phyloP scores from a whole-genome alignment of 2,113 vertebrate species.

The Balaeniceps rex region DNA sequence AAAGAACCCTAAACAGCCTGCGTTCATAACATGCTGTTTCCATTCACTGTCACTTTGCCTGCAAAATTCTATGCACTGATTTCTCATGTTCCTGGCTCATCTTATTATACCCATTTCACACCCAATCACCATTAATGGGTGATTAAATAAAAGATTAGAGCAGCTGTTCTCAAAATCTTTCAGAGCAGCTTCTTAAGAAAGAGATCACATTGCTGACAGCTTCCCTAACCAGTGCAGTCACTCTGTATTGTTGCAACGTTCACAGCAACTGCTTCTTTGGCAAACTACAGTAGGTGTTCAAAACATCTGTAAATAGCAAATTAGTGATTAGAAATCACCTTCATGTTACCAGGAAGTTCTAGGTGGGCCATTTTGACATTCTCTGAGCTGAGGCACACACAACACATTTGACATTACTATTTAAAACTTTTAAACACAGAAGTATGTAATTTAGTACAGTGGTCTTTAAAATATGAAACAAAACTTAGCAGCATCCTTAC shows the following conservation, averaged over 20 bases:
- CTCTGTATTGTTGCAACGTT: not conserved
- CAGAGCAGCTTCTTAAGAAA: slow-evolving; percentile 12
- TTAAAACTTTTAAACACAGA: not conserved
- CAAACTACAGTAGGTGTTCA: not conserved
- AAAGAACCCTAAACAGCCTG: not conserved
- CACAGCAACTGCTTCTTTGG: not conserved
- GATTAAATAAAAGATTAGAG: slow-evolving; percentile 9
- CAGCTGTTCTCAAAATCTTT: not conserved
- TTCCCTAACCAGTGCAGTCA: not conserved
- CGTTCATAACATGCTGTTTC: not conserved
- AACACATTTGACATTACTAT: not conserved
- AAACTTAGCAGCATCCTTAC: not conserved
- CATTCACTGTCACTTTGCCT: not conserved
- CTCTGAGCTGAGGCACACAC: not conserved
- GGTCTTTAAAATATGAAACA: not conserved
- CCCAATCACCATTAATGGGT: not conserved
- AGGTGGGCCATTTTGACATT: not conserved
- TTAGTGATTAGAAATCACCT: not conserved
- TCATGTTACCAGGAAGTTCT: not conserved
- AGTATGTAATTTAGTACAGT: not conserved
- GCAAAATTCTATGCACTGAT: not conserved
- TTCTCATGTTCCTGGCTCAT: not conserved
- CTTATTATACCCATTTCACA: not conserved
- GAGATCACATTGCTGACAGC: not conserved
- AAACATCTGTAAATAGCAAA: not conserved